phyloP scores from a whole-genome alignment of 2,113 vertebrate species.

The Brachirus orientalis region DNA sequence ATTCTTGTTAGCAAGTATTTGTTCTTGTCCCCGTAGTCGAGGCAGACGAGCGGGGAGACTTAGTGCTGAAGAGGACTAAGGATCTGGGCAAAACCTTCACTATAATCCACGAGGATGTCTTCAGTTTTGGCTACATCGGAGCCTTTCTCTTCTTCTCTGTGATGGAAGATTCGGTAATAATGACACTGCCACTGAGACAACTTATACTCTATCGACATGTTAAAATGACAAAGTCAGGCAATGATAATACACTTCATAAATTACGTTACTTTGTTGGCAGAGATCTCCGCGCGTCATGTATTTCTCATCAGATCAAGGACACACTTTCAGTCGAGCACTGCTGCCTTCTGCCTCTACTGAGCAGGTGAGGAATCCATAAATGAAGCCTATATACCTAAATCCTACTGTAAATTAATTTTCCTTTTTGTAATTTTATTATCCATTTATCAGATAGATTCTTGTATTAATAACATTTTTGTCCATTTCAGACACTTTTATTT shows the following conservation, averaged over 20 bases:
- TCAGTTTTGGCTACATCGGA: constrained; percentile 83
- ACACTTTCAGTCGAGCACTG: constrained; percentile 78
- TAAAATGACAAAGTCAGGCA: background rate
- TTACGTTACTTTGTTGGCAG: too few relatives aligned
- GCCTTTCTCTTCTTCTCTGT: constrained; percentile 84
- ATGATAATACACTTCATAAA: background rate
- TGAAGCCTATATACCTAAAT: too few relatives aligned
- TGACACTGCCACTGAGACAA: too few relatives aligned
- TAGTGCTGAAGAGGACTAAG: constrained; percentile 77
- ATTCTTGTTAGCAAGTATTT: background rate
- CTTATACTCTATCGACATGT: too few relatives aligned
- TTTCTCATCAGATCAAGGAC: constrained; percentile 83
- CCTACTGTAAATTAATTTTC: too few relatives aligned
- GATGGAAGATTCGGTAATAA: constrained; percentile 78
- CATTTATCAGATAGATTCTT: too few relatives aligned
- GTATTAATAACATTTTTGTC: too few relatives aligned
- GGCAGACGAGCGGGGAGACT: constrained; percentile 75
- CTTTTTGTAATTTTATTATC: too few relatives aligned
- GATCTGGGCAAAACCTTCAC: constrained; percentile 81
- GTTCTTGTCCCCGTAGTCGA: constrained; percentile 64
- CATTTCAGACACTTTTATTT: too few relatives aligned
- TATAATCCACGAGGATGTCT: constrained; percentile 79
- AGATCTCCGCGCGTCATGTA: constrained; percentile 82
- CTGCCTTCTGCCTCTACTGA: constrained; percentile 83
- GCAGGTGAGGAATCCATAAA: constrained; percentile 77